phyloP scores from a whole-genome alignment of 2,888 invertebrate species.

The Trileptium ribeirensis region DNA sequence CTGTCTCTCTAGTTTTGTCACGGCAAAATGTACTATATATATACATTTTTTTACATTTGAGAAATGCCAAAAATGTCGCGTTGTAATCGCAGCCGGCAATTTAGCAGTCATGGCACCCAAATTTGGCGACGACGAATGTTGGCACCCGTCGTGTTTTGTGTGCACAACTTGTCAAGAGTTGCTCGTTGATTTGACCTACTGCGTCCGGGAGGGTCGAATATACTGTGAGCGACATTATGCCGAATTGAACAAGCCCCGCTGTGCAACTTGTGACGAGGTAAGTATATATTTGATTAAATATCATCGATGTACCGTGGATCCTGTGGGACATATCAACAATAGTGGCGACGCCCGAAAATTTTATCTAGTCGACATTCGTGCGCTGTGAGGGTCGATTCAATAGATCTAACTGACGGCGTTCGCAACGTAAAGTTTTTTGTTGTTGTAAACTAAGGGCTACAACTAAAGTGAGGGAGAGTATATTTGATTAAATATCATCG shows the following conservation, averaged over 20 bases:
- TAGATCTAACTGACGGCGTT: too few relatives aligned
- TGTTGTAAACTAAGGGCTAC: too few relatives aligned
- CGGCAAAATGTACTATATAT: too few relatives aligned
- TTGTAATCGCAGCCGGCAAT: slow-evolving; percentile 69
- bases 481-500: neutral
- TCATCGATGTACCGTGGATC: too few relatives aligned
- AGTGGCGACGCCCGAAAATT: too few relatives aligned
- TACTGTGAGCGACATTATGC: slow-evolving; percentile 94
- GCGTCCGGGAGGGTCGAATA: slow-evolving; percentile 75
- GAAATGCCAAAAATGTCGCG: slow-evolving; percentile 75
- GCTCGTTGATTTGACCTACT: slow-evolving; percentile 91
- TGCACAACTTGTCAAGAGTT: slow-evolving; percentile 79
- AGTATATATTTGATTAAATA: slow-evolving; percentile 50
- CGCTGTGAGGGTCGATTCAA: too few relatives aligned
- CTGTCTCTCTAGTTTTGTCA: neutral
- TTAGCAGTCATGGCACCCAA: slow-evolving; percentile 77
- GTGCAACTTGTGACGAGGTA: slow-evolving; percentile 96
- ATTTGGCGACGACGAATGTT: slow-evolving; percentile 65
- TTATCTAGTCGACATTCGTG: too few relatives aligned
- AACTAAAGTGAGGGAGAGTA: too few relatives aligned
- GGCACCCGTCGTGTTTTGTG: slow-evolving; percentile 88
- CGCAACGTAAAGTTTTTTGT: too few relatives aligned
- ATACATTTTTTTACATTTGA: slow-evolving; percentile 55
- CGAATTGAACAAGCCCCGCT: slow-evolving; percentile 86
- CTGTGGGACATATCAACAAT: too few relatives aligned